Evolutionary conservation across 1,140 invertebrate genomes (phyloP), one percentile per base, ranked within the genome.

Genomic region (Polypedilum pembai): DNA sequence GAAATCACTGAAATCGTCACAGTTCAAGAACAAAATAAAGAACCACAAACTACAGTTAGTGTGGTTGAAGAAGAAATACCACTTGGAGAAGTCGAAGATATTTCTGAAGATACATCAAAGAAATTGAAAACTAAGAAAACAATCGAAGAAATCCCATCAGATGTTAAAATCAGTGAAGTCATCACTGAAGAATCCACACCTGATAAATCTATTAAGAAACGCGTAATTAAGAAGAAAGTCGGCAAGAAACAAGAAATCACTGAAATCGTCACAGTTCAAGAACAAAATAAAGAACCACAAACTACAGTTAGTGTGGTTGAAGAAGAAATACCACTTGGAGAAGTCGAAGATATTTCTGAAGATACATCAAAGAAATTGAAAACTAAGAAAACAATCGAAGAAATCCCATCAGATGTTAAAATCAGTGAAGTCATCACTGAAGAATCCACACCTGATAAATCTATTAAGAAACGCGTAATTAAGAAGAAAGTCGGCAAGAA

Each of bases 251-350:
- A 77, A 21, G 74, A 75, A 69, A 20, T 75, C 1, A 76, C 72
- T 24, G 74, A 76, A 24, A 74, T 76, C 73, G 81, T 84, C 65
- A 84, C 82, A 0, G 77, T 83, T 2, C 82, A 85, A 76, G 82
- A 85, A 76, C 80, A 83, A 7, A 80, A 81, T 24, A 80, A 83
- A 75, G 74, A 80, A 17, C 80, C 83, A 1, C 77, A 83, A 75
- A 83, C 79, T 4, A 81, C 77, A 45, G 79, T 82, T 0, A 80
- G 77, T 7, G 77, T 81, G 56, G 82, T 83, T 73, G 80, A 82
- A 74, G 73, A 41, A 40, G 63, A 72, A 56, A 76, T 77, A 20
- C 76, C 74, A 15, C 56, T 76, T 8, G 76, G 78, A 41, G 78
- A 74, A 66, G 45, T 73, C 4, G 72, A 80, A 73, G 74, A 78